Evolutionary conservation across 2,888 invertebrate species (phyloP).

Genomic region (Archips xylosteana): DNA sequence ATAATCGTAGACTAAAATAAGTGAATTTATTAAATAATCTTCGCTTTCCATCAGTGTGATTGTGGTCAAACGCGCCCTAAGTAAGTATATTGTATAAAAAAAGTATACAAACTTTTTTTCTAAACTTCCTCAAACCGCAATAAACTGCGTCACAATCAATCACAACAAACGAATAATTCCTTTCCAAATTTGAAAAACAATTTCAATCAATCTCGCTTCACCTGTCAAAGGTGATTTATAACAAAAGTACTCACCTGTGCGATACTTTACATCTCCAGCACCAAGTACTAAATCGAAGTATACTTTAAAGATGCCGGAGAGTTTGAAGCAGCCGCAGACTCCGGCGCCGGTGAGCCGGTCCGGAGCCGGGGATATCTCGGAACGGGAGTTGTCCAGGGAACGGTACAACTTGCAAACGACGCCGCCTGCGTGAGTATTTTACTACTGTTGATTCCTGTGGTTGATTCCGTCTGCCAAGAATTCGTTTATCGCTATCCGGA

Average conservation of each 20-base stretch:
- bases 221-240: constrained; percentile 4
- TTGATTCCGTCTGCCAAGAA: too few species aligned
- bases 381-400: constrained; percentile 71
- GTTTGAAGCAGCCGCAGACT: constrained; percentile 64
- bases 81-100: too few species aligned
- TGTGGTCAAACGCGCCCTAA: too few species aligned
- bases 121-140: not conserved
- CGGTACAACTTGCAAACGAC: constrained; percentile 67
- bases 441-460: not conserved
- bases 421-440: constrained; percentile 67
- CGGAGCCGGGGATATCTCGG: constrained; percentile 78
- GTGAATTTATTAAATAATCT: too few species aligned
- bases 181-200: constrained; percentile 25
- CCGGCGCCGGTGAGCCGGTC: constrained; percentile 69
- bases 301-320: constrained; percentile 64
- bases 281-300: not conserved
- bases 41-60: too few species aligned
- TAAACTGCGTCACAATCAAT: not conserved
- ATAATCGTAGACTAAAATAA: too few species aligned
- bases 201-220: constrained; percentile 32
- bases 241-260: not conserved
- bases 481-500: too few species aligned
- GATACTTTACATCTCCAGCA: not conserved
- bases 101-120: not conserved
- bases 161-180: not conserved